Conservation (phyloP, 2,113 vertebrate species). For the Coptodon rendalli region DNA sequence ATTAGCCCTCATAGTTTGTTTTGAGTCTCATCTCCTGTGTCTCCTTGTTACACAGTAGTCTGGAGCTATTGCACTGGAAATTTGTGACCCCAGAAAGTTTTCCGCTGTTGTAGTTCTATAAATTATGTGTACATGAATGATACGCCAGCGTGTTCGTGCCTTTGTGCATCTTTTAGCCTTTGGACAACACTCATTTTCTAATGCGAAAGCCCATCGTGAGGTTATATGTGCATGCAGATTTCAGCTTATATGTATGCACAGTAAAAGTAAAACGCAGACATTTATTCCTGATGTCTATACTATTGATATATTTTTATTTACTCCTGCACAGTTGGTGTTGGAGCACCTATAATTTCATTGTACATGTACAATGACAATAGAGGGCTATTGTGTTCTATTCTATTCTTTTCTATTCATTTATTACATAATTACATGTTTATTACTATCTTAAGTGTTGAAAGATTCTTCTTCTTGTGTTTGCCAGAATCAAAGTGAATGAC, state of each 20-base stretch:
- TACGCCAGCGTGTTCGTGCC: not conserved
- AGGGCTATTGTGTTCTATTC: not conserved
- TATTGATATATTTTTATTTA: not conserved
- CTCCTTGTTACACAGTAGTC: conserved; percentile 12
- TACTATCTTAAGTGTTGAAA: not conserved
- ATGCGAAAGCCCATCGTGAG: not conserved
- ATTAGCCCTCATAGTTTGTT: not conserved
- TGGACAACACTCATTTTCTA: not conserved
- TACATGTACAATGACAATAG: not conserved
- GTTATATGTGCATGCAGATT: not conserved
- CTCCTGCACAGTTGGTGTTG: not conserved
- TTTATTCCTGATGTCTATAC: not conserved
- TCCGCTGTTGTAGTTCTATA: not conserved
- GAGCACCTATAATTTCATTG: not conserved
- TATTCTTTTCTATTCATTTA: not conserved
- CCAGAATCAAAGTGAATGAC: conserved; percentile 95
- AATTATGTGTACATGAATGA: not conserved
- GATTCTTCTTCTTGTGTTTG: not conserved
- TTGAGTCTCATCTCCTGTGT: conserved; percentile 46
- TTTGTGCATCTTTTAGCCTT: not conserved
- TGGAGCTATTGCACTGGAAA: not conserved
- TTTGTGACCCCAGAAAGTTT: not conserved
- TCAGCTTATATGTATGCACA: not conserved
- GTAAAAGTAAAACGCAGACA: not conserved
- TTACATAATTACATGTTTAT: not conserved